Conservation (phyloP, 1,140 invertebrate genomes). For the Sminthurinus signatus region DNA sequence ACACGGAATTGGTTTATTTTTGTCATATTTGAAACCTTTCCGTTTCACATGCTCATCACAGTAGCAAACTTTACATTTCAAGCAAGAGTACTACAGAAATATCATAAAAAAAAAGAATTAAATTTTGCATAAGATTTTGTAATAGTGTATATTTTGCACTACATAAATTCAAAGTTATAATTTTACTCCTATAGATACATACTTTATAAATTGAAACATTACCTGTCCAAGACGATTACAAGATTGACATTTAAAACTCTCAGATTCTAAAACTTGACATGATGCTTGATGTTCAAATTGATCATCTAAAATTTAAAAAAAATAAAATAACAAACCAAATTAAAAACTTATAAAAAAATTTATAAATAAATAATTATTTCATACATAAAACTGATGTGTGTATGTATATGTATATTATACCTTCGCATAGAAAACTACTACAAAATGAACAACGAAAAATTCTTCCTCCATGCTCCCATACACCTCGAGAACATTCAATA, state of each 20-base stretch:
- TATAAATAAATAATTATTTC: no score
- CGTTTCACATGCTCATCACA: constrained; percentile 93
- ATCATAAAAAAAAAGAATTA: constrained; percentile 1
- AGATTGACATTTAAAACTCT: constrained; percentile 82
- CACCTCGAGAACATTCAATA: constrained; percentile 80
- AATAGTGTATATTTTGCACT: no score
- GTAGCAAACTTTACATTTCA: constrained; percentile 90
- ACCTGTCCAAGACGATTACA: constrained; percentile 31
- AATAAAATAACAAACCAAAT: no score
- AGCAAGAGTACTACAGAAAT: constrained; percentile 73
- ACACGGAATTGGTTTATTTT: constrained; percentile 81
- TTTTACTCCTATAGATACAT: no score
- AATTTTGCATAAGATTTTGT: no score
- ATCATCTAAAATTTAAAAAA: no score
- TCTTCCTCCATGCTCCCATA: constrained; percentile 90
- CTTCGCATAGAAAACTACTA: constrained; percentile 81
- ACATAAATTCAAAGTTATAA: no score
- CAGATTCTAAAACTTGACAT: constrained; percentile 88
- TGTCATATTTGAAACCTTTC: constrained; percentile 87
- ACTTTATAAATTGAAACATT: no score
- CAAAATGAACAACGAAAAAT: constrained; percentile 93
- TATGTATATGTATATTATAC: no score
- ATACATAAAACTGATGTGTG: no score
- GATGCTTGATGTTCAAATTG: constrained; percentile 98
- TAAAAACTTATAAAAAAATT: no score